Evolutionary conservation across 2,797 vertebrate species (phyloP), one percentile per base, ranked within the genome.

Genomic region (Sebastolobus alascanus): DNA sequence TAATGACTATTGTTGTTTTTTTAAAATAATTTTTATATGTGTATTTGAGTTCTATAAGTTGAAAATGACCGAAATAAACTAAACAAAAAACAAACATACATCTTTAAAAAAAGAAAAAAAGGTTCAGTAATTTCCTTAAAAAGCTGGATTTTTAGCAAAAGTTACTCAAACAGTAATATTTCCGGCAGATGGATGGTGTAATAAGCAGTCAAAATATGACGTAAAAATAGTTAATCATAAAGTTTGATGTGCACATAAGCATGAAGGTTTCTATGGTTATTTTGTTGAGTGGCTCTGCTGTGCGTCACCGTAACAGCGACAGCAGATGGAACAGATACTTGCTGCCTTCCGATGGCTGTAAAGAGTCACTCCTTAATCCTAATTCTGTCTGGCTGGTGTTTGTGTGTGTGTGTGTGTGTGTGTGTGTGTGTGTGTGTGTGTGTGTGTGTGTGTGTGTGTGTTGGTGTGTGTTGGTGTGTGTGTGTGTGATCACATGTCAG

Each of bases 261-360:
- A 52, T 52, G 46, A 52, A 52, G 46, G 46, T 52, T 52, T 52
- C 46, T 52, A 52, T 52, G 46, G 46, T 56, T 56, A 56, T 27
- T 56, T 56, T 25, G 54, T 13, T 20, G 22, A 64, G n/a, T 38
- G 22, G 37, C 14, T 25, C 3, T 27, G 14, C 61, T 12, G 3
- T 16, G 56, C 27, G 25, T 29, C 56, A 29, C 27, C 18, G 56
- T 59, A 18, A 29, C 13, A 29, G 55, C 14, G 13, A 59, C 27
- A 31, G 55, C 55, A 56, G 52, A 55, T 59, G 31, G 59, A 61
- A 61, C 43, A 67, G 43, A 67, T 67, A 14, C 11, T 35, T 33
- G 13, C 12, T 46, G 20, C 40, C 38, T 33, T 72, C 11, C 13
- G 38, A 46, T 61, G 40, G 13, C 38, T 61, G 27, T 31, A 50